Evolutionary conservation across 35 echinoderm and acorn worm species (phyloP).

Genomic region (Anneissia japonica): DNA sequence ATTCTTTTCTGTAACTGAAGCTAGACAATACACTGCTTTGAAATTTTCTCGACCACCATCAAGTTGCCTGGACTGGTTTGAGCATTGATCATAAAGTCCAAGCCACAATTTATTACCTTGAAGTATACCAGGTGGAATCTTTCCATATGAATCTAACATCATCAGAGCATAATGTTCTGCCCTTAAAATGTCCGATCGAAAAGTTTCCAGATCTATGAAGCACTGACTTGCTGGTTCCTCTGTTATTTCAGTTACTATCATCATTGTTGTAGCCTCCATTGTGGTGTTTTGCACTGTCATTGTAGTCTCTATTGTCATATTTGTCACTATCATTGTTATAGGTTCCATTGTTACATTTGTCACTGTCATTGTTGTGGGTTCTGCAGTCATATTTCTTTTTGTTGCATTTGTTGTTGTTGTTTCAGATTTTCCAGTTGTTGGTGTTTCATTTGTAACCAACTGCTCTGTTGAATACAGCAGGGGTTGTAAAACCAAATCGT

Average conservation of each 20-base stretch:
- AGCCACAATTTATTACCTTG: neutral
- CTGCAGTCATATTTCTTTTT: neutral
- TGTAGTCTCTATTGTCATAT: neutral
- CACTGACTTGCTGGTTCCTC: neutral
- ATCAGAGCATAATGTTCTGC: neutral
- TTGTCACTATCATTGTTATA: neutral
- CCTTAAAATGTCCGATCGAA: neutral
- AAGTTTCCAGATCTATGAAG: neutral
- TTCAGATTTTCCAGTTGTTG: neutral
- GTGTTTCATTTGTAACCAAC: neutral
- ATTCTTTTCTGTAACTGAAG: too few species aligned
- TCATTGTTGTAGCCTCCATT: neutral
- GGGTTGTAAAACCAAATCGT: neutral
- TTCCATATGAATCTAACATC: neutral
- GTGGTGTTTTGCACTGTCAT: neutral
- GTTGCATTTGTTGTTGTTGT: neutral
- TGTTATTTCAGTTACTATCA: too few species aligned
- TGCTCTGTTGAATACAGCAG: neutral
- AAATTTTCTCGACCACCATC: neutral
- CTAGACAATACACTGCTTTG: neutral
- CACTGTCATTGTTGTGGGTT: too few species aligned
- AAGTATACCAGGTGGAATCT: neutral
- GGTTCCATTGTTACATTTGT: neutral
- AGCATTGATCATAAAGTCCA: neutral
- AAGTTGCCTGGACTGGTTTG: neutral